Conservation (phyloP, 2,797 vertebrate species). For the Anniella stebbinsi region DNA sequence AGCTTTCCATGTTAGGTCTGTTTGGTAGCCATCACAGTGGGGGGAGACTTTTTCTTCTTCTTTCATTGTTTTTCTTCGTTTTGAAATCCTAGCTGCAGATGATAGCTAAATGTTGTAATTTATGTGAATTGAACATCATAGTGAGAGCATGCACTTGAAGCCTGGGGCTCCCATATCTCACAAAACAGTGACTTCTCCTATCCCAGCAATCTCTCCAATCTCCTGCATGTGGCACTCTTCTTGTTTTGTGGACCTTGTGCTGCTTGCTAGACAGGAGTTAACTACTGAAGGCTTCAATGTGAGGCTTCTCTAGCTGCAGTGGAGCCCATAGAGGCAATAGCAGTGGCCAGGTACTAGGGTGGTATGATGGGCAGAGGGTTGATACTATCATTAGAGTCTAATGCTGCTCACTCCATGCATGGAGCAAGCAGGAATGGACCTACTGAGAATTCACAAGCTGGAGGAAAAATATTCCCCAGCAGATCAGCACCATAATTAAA, state of each 20-base stretch:
- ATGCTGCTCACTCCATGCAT: neutral
- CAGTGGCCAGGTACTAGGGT: neutral
- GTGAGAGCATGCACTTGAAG: neutral
- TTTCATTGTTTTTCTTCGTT: neutral
- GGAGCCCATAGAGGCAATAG: neutral
- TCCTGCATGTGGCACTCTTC: neutral
- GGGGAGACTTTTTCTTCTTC: neutral
- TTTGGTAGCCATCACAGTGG: neutral
- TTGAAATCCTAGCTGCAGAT: neutral
- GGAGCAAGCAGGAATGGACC: neutral
- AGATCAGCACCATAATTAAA: constrained; percentile 10
- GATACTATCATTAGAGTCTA: no score
- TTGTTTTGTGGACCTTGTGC: neutral
- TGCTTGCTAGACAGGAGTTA: neutral
- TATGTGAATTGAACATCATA: neutral
- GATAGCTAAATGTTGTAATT: neutral
- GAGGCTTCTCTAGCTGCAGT: neutral
- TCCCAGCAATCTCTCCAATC: neutral
- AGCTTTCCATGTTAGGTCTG: neutral
- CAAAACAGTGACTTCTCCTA: neutral
- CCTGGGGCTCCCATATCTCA: no score
- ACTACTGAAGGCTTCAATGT: neutral
- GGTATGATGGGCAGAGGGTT: neutral
- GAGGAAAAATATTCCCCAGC: neutral
- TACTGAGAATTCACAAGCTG: neutral